Percentiles rank a stretch among this genome's conserved stretches.
These are phyloP conservation scores for Eupithecia abbreviata DNA, from an alignment of 2,888 invertebrate genomes.

Conservation along the genomic window DNA sequence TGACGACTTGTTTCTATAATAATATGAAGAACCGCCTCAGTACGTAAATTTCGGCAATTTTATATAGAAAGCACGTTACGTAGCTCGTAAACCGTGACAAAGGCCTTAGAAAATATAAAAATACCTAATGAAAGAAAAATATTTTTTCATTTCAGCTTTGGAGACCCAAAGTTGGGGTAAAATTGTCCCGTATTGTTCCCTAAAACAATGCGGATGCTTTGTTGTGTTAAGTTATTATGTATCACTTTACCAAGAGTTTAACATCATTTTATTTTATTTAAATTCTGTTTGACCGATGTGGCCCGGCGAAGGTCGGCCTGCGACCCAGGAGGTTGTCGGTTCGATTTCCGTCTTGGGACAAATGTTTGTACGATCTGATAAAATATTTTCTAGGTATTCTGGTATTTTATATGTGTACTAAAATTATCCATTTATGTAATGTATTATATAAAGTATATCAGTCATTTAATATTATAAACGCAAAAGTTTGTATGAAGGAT, in stretches of 20 bases:
- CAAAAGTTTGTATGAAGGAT: too few relatives aligned
- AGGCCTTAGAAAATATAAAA: conserved; percentile 17
- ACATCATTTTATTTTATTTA: not conserved
- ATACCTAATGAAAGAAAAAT: conserved; percentile 28
- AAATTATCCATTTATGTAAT: too few relatives aligned
- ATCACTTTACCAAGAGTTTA: not conserved
- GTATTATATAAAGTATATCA: too few relatives aligned
- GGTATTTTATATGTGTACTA: too few relatives aligned
- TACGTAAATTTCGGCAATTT: not conserved
- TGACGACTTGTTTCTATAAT: not conserved
- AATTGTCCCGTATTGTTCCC: conserved; percentile 32
- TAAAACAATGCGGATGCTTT: conserved; percentile 31
- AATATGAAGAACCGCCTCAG: not conserved
- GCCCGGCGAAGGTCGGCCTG: too few relatives aligned
- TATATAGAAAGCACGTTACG: conserved; percentile 1
- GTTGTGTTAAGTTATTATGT: not conserved
- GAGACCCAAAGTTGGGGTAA: conserved; percentile 18
- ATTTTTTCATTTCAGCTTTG: conserved; percentile 20
- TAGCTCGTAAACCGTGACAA: conserved; percentile 5
- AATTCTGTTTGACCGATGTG: too few relatives aligned
- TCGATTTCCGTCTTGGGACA: too few relatives aligned
- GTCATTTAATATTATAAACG: too few relatives aligned
- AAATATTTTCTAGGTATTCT: too few relatives aligned
- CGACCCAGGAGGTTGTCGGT: too few relatives aligned
- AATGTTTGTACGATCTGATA: too few relatives aligned